Base-by-base conservation (phyloP, 2,113 vertebrate species). In the Grantiella picta region DNA sequence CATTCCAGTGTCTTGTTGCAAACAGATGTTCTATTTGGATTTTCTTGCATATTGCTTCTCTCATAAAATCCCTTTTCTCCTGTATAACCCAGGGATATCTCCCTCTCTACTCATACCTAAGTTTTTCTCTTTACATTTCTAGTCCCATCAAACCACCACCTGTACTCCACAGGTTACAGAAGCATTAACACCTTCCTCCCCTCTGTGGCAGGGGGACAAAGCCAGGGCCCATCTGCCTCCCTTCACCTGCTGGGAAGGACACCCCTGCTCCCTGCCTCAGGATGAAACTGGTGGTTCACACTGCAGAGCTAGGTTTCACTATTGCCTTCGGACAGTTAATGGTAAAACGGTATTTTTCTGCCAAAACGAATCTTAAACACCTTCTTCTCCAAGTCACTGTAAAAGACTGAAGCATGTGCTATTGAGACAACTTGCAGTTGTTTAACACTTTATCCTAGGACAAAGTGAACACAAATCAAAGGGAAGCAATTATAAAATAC, bases 281-380 rank as follows among this genome's bases (percentile, higher is more conserved):
- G 12, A 63, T 10, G 3, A 54, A 83, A 25, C 17, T 28, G 28
- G 40, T 24, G 23, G 33, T 49, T 78, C 3, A 1, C 17, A 7
- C 15, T 15, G 57, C 49, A 56, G 52, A 82, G 35, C 44, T 47
- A 13, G 2, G 25, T 47, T 87, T 91, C 61, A 19, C 29, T 20
- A 71, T 20, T 33, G 49, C 47, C 1, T 0, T 64, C 0, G 0
- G 0, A 93, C 19, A 91, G 13, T 36, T 45, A 20, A 36, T 4
- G 16, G 86, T 21, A 89, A 83, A 63, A 27, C 0, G 0, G 2
- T 8, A 25, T 56, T 86, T 56, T 73, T 82, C n/a, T 75, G 52
- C 65, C 68, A 77, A 44, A 3, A 12, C 17, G n/a, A 18, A 56
- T 25, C 14, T 57, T 64, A 68, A 85, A 72, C 12, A 72, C 25